Evolutionary conservation across 2,113 vertebrate species (phyloP), one percentile per base, ranked within the genome.

Genomic region (Furnarius figulus): DNA sequence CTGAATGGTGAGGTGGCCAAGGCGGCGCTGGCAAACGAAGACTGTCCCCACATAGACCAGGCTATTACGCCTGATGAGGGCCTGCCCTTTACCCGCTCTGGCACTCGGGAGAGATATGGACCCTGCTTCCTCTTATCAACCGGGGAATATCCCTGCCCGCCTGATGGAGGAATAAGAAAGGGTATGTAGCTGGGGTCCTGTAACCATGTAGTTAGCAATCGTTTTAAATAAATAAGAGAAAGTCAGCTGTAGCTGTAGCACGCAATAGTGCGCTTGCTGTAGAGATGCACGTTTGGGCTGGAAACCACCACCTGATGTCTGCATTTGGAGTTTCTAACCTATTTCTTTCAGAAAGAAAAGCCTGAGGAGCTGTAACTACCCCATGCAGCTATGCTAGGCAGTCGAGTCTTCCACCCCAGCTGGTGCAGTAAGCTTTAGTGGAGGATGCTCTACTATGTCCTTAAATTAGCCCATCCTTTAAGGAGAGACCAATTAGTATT

Each of bases 41-140:
- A 99, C 97, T 99, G 99, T 97, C 99, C 99, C 97, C 99, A 99
- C 97, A 99, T 99, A 98, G 99, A 99, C 99, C 99, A 99, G 98
- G 99, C 99, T 96, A 98, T 99, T 98, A 99, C 99, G 92, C 99
- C 99, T 35, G 99, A 99, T 98, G 99, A 99, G 98, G 98, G 99
- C 93, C 99, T 99, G 97, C 98, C 99, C 98, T 99, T 99, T 98
- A 99, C 99, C 95, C 99, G 99, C 95, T 98, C 98, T 91, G 99
- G 99, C 98, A 98, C 99, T 98, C 98, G 98, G 97, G 99, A 99
- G 98, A 99, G 98, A 98, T 98, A 98, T 97, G 98, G 98, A 98
- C 99, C 99, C 98, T 99, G 99, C 98, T 99, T 99, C 99, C 99
- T 99, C 98, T 99, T 99, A 98, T 99, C 99, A 98, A 99, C 99